Evolutionary conservation across 2,888 invertebrate species (phyloP), one percentile per base, ranked within the genome.

Genomic region (Cyclophora albipunctata): DNA sequence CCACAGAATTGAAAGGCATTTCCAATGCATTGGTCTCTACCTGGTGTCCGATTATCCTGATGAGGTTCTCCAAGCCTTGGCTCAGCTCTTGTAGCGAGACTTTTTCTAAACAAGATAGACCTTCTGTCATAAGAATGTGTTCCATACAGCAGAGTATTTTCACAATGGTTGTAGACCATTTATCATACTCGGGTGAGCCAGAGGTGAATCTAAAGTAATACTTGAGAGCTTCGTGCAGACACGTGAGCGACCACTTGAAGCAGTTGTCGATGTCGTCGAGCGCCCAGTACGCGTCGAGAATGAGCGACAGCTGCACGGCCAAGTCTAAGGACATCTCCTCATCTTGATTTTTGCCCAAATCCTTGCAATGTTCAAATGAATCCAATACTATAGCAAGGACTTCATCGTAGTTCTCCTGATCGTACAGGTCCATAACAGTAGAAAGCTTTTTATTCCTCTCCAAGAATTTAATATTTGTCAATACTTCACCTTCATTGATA

Each of bases 191-290:
- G 50, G 73, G 61, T 42, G 80, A 78, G 3, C 84, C 85, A 53
- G 83, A 80, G n/a, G 85, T 82, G 40, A 69, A 78, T 42, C 82
- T 69, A 57, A 91, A 86, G 67, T 91, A 92, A 73, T 92, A 91
- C 48, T 91, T 90, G 48, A 95, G 84, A 2, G 93, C 90, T 81
- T 96, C 96, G 69, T 94, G 90, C 34, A 96, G 83, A 65, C 93
- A 94, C 49, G 90, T 91, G 63, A 96, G 93, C 2, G 93, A 91
- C 95, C 95, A 96, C 58, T 92, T 84, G 54, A 94, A 91, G 68
- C 95, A 94, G 45, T 92, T 91, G 54, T 92, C 84, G 6, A 82
- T 81, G 59, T 91, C 90, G 50, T 90, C 85, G 41, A 92, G 75
- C 50, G 92, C 90, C 90, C 91, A 92, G 53, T 93, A 89, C 43